A percentile compares a stretch with the other conserved stretches of the same genome.
phyloP scores from a whole-genome alignment of 1,140 invertebrate genomes.

The Metaphire vulgaris region DNA sequence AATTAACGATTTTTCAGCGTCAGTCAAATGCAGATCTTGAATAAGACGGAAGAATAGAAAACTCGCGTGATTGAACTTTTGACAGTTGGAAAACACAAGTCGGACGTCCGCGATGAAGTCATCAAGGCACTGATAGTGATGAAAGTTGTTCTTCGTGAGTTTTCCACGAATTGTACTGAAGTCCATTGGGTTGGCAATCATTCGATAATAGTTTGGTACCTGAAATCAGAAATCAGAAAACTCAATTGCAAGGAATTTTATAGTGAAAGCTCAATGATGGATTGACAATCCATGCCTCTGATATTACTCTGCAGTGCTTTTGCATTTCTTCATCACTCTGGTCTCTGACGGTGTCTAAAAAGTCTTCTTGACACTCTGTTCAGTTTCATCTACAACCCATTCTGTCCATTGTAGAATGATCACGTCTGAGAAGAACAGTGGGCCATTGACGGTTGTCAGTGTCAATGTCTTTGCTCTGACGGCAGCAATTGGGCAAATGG shows the following conservation, averaged over 20 bases:
- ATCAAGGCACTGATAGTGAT: conserved; percentile 67
- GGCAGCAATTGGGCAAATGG: no score
- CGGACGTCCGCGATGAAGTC: conserved; percentile 74
- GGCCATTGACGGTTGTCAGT: no score
- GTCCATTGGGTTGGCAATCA: conserved; percentile 72
- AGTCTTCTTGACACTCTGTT: neutral
- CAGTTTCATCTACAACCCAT: neutral
- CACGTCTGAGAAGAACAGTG: no score
- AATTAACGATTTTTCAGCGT: no score
- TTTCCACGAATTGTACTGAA: conserved; percentile 72
- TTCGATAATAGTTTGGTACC: conserved; percentile 69
- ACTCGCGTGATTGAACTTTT: conserved; percentile 73
- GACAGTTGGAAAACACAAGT: conserved; percentile 80
- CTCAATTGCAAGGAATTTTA: neutral
- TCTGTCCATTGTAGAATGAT: neutral
- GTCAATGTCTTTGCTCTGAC: no score
- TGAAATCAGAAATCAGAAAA: conserved; percentile 42
- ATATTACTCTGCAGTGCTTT: neutral
- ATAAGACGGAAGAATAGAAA: no score
- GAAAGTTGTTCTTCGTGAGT: conserved; percentile 63
- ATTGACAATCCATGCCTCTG: neutral
- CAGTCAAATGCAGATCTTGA: no score
- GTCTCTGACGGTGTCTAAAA: neutral
- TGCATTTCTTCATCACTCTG: neutral
- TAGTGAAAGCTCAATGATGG: neutral